Evolutionary conservation across 2,797 vertebrate genomes (phyloP).

Genomic region (Phoeniculus purpureus): DNA sequence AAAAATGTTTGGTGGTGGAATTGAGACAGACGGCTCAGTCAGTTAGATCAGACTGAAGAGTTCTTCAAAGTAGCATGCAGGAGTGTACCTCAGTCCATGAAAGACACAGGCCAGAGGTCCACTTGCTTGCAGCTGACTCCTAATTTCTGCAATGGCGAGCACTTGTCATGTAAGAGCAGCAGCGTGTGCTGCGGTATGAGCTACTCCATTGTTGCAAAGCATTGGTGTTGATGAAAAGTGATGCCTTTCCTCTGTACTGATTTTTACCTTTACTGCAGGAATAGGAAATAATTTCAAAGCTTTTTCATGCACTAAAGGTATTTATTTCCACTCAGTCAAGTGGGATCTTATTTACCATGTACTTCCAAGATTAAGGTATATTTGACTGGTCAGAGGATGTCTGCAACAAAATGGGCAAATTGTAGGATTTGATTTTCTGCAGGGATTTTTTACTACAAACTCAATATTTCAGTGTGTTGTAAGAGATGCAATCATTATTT

Average conservation of each 20-base stretch:
- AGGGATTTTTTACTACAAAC: background rate
- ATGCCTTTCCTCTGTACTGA: background rate
- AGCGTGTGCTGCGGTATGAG: accelerated
- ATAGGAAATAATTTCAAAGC: background rate
- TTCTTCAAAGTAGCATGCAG: background rate
- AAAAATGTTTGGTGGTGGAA: background rate
- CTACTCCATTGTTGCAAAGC: too few species aligned
- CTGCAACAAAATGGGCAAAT: background rate
- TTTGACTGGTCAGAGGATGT: background rate
- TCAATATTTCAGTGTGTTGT: background rate
- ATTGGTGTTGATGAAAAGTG: background rate
- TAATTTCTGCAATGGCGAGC: background rate
- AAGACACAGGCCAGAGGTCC: background rate
- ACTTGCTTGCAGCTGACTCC: background rate
- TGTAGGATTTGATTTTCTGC: background rate
- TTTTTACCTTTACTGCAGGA: background rate
- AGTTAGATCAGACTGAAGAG: too few species aligned
- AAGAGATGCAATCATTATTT: background rate
- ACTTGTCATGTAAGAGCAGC: background rate
- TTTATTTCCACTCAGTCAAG: background rate
- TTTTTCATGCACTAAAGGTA: background rate
- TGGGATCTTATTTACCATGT: conserved; percentile 1
- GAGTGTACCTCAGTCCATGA: background rate
- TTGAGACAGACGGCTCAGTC: background rate
- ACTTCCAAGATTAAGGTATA: background rate